Evolutionary conservation across 2,888 invertebrate genomes (phyloP).

Genomic region (Hydrotaea cyrtoneurina): DNA sequence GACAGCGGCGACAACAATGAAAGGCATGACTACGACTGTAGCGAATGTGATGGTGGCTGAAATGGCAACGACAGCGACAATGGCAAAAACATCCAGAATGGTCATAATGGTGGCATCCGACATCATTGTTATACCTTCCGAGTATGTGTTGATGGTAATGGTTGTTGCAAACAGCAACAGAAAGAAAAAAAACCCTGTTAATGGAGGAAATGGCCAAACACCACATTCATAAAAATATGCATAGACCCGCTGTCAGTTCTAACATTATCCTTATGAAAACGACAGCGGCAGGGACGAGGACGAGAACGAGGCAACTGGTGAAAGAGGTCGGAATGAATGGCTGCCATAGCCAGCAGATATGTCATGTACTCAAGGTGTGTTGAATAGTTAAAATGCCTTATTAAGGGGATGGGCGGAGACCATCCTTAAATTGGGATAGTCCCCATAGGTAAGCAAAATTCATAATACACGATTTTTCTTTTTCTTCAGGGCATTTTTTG

Average conservation of each 20-base stretch:
- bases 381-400: background rate
- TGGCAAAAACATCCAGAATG: slow-evolving; percentile 20
- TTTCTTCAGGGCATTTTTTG: too few species aligned
- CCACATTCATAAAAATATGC: slow-evolving; percentile 27
- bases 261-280: slow-evolving; percentile 12
- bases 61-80: slow-evolving; percentile 48
- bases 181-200: too few species aligned
- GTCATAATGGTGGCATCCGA: slow-evolving; percentile 33
- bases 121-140: slow-evolving; percentile 12
- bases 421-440: too few species aligned
- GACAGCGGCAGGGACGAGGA: background rate
- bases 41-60: slow-evolving; percentile 1
- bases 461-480: too few species aligned
- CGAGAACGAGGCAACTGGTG: background rate
- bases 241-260: slow-evolving; percentile 20
- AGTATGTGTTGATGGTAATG: slow-evolving; percentile 31
- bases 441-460: too few species aligned
- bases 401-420: background rate
- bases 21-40: background rate
- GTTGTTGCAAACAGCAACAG: background rate
- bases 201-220: slow-evolving; percentile 34
- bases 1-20: background rate
- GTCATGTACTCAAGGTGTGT: background rate
- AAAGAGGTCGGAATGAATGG: background rate
- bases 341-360: background rate